Evolutionary conservation across 2,888 invertebrate genomes (phyloP).

Genomic region (Pterobdella sp.): DNA sequence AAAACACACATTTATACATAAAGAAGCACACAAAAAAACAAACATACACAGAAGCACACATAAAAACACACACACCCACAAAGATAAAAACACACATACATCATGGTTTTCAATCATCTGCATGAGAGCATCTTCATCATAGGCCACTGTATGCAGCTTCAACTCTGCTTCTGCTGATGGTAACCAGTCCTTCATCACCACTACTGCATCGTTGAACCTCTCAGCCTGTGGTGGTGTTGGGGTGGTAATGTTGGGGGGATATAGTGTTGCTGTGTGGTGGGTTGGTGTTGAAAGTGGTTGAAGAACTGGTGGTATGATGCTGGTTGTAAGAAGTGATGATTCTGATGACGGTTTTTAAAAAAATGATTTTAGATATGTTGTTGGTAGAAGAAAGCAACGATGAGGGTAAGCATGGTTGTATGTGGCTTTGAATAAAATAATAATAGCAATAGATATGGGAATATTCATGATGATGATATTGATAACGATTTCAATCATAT

Average conservation of each 20-base stretch:
- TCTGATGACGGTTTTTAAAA: too few species aligned
- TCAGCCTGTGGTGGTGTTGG: slow-evolving; percentile 43
- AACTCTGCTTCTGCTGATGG: slow-evolving; percentile 49
- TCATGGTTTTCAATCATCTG: slow-evolving; percentile 50
- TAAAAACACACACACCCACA: too few species aligned
- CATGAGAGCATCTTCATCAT: slow-evolving; percentile 48
- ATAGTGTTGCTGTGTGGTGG: neutral
- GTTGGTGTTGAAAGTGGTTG: neutral
- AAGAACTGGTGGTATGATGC: neutral
- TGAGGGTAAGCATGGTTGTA: neutral
- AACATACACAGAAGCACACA: too few species aligned
- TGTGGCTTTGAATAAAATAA: neutral
- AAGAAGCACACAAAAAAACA: neutral
- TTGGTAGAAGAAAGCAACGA: neutral
- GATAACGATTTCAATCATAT: too few species aligned
- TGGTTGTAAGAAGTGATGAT: neutral
- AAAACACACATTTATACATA: too few species aligned
- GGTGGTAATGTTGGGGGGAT: neutral
- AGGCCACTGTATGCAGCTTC: slow-evolving; percentile 48
- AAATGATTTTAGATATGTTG: too few species aligned
- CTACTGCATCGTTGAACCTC: slow-evolving; percentile 50
- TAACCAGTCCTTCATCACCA: slow-evolving; percentile 48
- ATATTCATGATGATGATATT: too few species aligned
- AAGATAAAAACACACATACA: slow-evolving; percentile 37
- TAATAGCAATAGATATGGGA: too few species aligned